Conservation (phyloP, 2,888 invertebrate species). For the Harpagoxenus sublaevis region DNA sequence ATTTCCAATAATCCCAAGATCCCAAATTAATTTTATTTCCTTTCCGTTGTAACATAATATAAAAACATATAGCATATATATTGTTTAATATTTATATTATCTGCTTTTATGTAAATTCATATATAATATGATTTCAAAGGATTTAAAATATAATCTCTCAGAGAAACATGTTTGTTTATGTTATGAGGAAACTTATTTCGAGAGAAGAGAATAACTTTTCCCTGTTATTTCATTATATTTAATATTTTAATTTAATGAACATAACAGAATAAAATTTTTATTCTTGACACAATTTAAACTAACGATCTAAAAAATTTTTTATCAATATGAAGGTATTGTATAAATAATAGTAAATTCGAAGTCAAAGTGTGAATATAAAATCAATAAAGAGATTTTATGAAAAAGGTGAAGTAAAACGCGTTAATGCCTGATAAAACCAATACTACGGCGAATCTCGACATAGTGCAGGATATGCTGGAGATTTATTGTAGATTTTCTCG, state of each 20-base stretch:
- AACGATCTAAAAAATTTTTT: neutral
- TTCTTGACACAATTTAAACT: neutral
- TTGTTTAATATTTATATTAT: neutral
- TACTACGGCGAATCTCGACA: neutral
- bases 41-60: neutral
- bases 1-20: no score
- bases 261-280: neutral
- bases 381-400: conserved; percentile 8
- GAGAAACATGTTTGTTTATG: neutral
- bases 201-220: neutral
- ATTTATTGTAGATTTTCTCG: conserved; percentile 33
- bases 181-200: neutral
- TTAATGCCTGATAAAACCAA: conserved; percentile 29
- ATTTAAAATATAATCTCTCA: neutral
- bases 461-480: neutral
- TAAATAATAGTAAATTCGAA: neutral
- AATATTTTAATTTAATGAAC: neutral
- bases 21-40: neutral
- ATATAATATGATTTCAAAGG: neutral
- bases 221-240: neutral
- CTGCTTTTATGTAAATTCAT: neutral
- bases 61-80: neutral
- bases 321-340: neutral
- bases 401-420: neutral
- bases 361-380: neutral